Percentiles rank a stretch among this genome's conserved stretches.
These are phyloP conservation scores for Verasper variegatus DNA, from an alignment of 2,113 vertebrate genomes.

Conservation along the genomic window DNA sequence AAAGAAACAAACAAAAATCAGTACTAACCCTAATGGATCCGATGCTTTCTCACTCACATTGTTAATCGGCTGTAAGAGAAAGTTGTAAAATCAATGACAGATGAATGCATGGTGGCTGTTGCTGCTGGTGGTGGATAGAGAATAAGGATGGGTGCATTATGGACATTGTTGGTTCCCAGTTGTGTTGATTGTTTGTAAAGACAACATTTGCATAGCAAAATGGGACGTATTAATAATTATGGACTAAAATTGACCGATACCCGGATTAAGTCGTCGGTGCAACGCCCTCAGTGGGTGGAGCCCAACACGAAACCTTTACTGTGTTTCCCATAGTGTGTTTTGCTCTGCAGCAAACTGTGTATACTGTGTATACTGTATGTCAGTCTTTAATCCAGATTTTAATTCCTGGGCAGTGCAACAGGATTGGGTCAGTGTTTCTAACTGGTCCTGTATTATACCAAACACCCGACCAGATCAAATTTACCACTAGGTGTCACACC, in stretches of 20 bases:
- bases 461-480: no score
- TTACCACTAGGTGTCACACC: background rate
- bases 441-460: no score
- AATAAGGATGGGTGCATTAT: background rate
- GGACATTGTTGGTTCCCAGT: background rate
- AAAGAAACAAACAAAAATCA: constrained; percentile 1
- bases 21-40: constrained; percentile 14
- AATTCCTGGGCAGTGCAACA: constrained; percentile 19
- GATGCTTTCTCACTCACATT: background rate
- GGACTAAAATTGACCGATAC: no score
- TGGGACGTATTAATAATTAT: background rate
- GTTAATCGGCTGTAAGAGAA: background rate
- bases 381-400: constrained; percentile 27
- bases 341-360: background rate
- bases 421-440: background rate
- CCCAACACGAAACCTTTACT: background rate
- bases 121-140: background rate
- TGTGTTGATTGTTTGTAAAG: background rate
- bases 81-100: constrained; percentile 1
- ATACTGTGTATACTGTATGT: background rate
- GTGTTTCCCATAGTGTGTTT: background rate
- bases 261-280: background rate
- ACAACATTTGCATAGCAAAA: background rate
- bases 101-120: no score
- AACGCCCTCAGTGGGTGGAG: background rate